Percentiles rank a stretch among this genome's conserved stretches.
Evolutionary conservation across 2,113 vertebrate species (phyloP).

Genomic region (Potamarius usumacintae): DNA sequence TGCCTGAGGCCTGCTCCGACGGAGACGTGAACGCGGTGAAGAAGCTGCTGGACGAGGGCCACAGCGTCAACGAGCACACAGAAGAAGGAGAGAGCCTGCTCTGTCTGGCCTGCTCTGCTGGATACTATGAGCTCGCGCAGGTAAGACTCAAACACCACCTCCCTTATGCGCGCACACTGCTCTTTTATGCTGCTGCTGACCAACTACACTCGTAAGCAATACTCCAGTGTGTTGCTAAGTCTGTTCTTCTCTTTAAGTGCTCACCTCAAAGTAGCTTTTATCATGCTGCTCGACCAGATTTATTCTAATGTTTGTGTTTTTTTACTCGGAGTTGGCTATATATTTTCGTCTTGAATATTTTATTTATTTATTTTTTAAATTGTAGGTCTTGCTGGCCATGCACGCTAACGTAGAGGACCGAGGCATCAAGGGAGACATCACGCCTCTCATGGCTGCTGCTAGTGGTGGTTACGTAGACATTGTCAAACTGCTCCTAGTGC

Average conservation of each 20-base stretch:
- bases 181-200: slow-evolving; percentile 20
- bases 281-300: background rate
- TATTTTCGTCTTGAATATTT: background rate
- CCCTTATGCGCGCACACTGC: background rate
- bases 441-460: slow-evolving; percentile 97
- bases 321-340: background rate
- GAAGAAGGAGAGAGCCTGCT: slow-evolving; percentile 97
- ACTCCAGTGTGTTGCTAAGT: background rate
- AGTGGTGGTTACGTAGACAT: slow-evolving; percentile 98
- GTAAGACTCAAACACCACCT: slow-evolving; percentile 69
- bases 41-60: slow-evolving; percentile 94
- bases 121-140: slow-evolving; percentile 98
- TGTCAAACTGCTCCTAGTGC: slow-evolving; percentile 93
- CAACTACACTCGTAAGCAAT: background rate
- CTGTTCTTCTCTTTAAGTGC: background rate
- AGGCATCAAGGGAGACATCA: slow-evolving; percentile 98
- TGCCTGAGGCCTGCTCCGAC: slow-evolving; percentile 98
- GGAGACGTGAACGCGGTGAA: slow-evolving; percentile 97
- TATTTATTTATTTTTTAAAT: slow-evolving; percentile 21
- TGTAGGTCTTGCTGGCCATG: slow-evolving; percentile 94
- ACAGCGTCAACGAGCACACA: slow-evolving; percentile 97
- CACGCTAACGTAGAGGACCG: slow-evolving; percentile 97
- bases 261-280: background rate
- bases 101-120: slow-evolving; percentile 95
- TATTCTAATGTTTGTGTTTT: background rate